Conservation (phyloP, 35 echinoderm and acorn worm species). For the Hemicentrotus pulcherrimus region DNA sequence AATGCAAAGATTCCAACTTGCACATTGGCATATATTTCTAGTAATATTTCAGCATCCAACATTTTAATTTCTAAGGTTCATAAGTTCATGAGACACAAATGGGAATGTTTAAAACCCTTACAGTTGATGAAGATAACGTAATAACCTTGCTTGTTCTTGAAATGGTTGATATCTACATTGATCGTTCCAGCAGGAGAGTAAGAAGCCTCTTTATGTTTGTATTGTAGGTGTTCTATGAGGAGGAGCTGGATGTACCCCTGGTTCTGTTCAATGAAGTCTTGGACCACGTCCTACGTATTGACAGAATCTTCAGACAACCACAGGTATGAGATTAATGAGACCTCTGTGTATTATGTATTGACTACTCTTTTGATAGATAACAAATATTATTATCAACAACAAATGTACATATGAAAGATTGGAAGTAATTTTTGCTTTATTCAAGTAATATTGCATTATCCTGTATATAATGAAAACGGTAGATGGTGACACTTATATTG, state of each 20-base stretch:
- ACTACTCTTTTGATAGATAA: too few relatives aligned
- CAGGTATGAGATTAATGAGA: conserved; percentile 64
- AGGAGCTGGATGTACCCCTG: conserved; percentile 93
- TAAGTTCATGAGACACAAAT: background rate
- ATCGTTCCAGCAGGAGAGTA: background rate
- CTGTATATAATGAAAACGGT: background rate
- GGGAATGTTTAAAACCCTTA: background rate
- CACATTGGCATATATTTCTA: background rate
- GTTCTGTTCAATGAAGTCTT: conserved; percentile 98
- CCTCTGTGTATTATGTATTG: background rate
- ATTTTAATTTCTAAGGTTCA: background rate
- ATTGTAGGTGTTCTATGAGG: conserved; percentile 96
- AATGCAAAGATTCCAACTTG: background rate
- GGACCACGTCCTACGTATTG: conserved; percentile 96
- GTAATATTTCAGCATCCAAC: background rate
- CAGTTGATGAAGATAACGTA: background rate
- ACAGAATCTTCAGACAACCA: conserved; percentile 99
- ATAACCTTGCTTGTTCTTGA: background rate
- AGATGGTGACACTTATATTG: background rate
- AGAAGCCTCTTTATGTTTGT: background rate
- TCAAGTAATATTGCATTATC: too few relatives aligned
- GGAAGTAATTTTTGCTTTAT: too few relatives aligned
- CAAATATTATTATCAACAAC: too few relatives aligned
- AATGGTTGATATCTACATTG: background rate
- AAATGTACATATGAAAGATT: too few relatives aligned